A percentile compares a stretch with the other conserved stretches of the same genome.
Conservation (phyloP, 2,888 invertebrate species). For the Petrophora chlorosata region DNA sequence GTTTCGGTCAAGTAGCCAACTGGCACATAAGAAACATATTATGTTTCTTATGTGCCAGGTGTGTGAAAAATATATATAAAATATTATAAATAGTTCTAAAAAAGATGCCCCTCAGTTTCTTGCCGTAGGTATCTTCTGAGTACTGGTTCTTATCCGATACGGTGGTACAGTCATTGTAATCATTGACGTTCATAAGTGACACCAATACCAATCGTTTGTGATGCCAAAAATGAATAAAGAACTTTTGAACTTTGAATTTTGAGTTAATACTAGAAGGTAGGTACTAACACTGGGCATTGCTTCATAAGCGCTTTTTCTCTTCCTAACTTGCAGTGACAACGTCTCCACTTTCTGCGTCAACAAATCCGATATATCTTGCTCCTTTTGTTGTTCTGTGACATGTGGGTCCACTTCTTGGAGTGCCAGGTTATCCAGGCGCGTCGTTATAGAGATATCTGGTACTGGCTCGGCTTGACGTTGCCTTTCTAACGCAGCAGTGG, state of each 20-base stretch:
- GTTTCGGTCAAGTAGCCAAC: too few relatives aligned
- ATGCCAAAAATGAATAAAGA: too few relatives aligned
- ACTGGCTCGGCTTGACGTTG: conserved; percentile 7
- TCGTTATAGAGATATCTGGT: conserved; percentile 1
- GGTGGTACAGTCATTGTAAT: too few relatives aligned
- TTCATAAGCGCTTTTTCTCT: conserved; percentile 40
- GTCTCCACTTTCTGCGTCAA: conserved; percentile 60
- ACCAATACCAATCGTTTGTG: too few relatives aligned
- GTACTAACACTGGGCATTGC: conserved; percentile 39
- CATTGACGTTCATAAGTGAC: too few relatives aligned
- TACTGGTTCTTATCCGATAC: too few relatives aligned
- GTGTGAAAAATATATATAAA: too few relatives aligned
- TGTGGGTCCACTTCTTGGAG: conserved; percentile 28
- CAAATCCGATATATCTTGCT: conserved; percentile 50
- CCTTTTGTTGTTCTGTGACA: background rate
- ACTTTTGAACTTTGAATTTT: background rate
- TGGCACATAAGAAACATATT: too few relatives aligned
- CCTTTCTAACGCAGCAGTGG: conserved; percentile 15
- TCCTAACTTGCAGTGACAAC: conserved; percentile 41
- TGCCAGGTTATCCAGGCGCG: conserved; percentile 10
- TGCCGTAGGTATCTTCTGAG: too few relatives aligned
- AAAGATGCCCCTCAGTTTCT: too few relatives aligned
- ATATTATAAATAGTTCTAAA: too few relatives aligned
- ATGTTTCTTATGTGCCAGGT: too few relatives aligned
- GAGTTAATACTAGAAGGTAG: background rate